Base-by-base conservation (phyloP, 2,888 invertebrate genomes). In the Cistogaster globosa region DNA sequence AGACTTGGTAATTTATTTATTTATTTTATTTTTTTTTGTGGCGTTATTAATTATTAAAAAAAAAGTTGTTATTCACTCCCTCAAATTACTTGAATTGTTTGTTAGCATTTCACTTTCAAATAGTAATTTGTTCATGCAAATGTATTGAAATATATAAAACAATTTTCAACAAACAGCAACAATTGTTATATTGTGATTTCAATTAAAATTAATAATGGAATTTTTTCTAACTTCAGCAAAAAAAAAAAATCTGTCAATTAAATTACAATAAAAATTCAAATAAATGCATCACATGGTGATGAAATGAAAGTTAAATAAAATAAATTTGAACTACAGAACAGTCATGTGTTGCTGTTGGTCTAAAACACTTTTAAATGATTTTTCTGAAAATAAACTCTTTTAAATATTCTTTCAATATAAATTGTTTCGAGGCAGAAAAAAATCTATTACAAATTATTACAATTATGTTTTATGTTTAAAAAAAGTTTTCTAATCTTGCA, bases 161-260 rank as follows among this genome's bases (percentile, higher is more conserved):
- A 45, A 6, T 48, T 3, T 48, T n/a, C n/a, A 16, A 6, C n/a
- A n/a, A 48, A 7, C 45, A 48, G 16, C 14, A 20, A 45, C 57
- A 69, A 68, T 75, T 81, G 62, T n/a, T 63, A 20, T 51, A 58
- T 69, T 76, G 76, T 82, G 82, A 76, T 51, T 76, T 82, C 82
- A 82, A 82, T 82, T 82, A 38, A 82, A 69, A 82, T 38, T 71
- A 65, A 82, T 82, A 57, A 63, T 69, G 68, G 81, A 76, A 76
- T 72, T 36, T 76, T 80, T 69, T 69, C 14, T 12, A 58, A 36
- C 26, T 32, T 38, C 11, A 60, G 8, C 60, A 53, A 20, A 32
- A 32, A 53, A 20, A 32, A 32, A 32, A 69, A 78, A 68, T 42
- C 60, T 69, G 60, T 62, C 32, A 53, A 69, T 60, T 69, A 78